Conservation (phyloP, 1,140 invertebrate species). For the Vollenhovia emeryi region DNA sequence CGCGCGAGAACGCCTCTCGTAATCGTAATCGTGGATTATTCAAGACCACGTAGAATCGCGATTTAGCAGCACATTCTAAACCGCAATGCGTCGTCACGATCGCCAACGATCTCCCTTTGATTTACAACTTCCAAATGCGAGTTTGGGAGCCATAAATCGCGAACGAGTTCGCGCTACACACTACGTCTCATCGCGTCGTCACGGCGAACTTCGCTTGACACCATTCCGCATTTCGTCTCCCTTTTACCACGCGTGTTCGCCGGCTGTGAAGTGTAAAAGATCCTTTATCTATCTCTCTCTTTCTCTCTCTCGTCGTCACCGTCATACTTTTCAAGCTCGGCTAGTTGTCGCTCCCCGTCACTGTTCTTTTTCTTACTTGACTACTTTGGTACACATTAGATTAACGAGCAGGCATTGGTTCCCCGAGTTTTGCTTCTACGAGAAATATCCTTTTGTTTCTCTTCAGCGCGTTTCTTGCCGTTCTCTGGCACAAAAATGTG, state of each 20-base stretch:
- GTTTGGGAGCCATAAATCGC: conserved; percentile 41
- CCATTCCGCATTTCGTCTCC: conserved; percentile 10
- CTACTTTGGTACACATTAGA: conserved; percentile 10
- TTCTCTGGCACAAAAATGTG: neutral
- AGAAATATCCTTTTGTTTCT: neutral
- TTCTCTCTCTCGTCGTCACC: conserved; percentile 16
- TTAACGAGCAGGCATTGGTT: neutral
- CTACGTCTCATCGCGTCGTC: conserved; percentile 7
- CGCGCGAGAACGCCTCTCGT: neutral
- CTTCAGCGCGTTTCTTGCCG: neutral
- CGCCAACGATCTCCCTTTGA: neutral
- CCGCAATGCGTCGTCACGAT: conserved; percentile 1
- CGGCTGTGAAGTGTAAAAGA: conserved; percentile 55
- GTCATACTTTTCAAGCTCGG: conserved; percentile 3
- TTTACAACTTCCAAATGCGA: conserved; percentile 30
- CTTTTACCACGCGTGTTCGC: conserved; percentile 37
- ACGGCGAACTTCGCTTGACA: conserved; percentile 39
- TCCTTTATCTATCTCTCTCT: conserved; percentile 17
- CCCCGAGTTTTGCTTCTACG: neutral
- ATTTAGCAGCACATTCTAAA: conserved; percentile 17
- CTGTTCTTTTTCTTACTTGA: neutral
- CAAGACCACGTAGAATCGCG: neutral
- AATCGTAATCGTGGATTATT: neutral
- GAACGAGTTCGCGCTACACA: neutral
- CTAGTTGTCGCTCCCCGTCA: neutral